Percentiles rank a stretch among this genome's conserved stretches.
Conservation (phyloP, 2,888 invertebrate species). For the Diploptera punctata region DNA sequence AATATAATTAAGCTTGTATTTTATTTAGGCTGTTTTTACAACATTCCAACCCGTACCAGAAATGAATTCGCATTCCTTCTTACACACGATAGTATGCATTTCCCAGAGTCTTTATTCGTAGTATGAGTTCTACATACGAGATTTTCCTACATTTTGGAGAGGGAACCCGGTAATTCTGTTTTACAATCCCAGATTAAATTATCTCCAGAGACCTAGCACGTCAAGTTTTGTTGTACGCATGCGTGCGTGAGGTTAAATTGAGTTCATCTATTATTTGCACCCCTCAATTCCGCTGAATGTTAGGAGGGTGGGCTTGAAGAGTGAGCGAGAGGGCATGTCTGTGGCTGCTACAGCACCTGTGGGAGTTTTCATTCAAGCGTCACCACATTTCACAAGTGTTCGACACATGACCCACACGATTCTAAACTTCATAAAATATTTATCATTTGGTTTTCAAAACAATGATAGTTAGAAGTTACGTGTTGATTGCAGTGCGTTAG, state of each 20-base stretch:
- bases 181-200: conserved; percentile 29
- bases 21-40: too few species aligned
- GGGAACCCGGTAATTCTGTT: neutral
- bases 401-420: neutral
- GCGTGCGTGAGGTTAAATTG: conserved; percentile 32
- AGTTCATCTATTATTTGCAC: conserved; percentile 33
- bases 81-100: too few species aligned
- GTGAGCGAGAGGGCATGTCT: too few species aligned
- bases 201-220: conserved; percentile 21
- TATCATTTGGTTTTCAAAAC: neutral
- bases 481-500: neutral
- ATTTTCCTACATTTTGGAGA: neutral
- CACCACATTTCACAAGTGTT: neutral
- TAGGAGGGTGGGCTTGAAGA: too few species aligned
- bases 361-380: neutral
- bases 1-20: too few species aligned
- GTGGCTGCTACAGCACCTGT: neutral
- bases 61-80: too few species aligned
- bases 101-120: too few species aligned
- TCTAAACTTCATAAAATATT: neutral
- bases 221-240: neutral
- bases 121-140: neutral
- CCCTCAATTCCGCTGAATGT: conserved; percentile 4
- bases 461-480: neutral
- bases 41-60: too few species aligned